Conservation (phyloP, 2,888 invertebrate genomes). For the Andricus quercusramuli region DNA sequence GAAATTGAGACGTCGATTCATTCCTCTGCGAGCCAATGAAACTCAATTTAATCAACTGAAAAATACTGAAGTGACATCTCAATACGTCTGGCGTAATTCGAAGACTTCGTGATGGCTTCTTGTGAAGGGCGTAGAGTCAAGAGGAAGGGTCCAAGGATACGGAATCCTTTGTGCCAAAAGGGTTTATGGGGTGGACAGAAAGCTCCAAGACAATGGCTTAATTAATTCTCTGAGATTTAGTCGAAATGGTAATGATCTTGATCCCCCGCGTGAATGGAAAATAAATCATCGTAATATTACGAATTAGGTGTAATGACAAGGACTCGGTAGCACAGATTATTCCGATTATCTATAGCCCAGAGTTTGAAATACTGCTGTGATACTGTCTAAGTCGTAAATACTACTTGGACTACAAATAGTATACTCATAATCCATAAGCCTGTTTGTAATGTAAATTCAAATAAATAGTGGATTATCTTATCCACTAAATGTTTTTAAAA, state of each 20-base stretch:
- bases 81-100: constrained; percentile 37
- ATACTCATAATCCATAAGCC: not conserved
- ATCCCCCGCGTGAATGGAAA: constrained; percentile 18
- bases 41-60: constrained; percentile 28
- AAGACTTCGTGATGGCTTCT: constrained; percentile 23
- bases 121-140: constrained; percentile 26
- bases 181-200: constrained; percentile 72
- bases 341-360: not conserved
- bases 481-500: not conserved
- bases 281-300: constrained; percentile 34
- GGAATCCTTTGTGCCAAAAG: constrained; percentile 65
- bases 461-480: constrained; percentile 1
- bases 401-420: not conserved
- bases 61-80: constrained; percentile 34
- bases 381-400: not conserved
- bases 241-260: constrained; percentile 56
- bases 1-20: not conserved
- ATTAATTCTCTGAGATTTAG: constrained; percentile 70
- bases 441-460: not conserved
- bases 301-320: constrained; percentile 8
- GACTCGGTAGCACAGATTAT: not conserved
- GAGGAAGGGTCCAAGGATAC: constrained; percentile 58
- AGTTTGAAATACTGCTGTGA: not conserved
- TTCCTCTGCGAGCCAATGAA: not conserved
- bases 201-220: constrained; percentile 71